Percentiles rank a stretch among this genome's conserved stretches.
Conservation (phyloP, 2,797 vertebrate genomes). For the Amblyopsis hoosieri region DNA sequence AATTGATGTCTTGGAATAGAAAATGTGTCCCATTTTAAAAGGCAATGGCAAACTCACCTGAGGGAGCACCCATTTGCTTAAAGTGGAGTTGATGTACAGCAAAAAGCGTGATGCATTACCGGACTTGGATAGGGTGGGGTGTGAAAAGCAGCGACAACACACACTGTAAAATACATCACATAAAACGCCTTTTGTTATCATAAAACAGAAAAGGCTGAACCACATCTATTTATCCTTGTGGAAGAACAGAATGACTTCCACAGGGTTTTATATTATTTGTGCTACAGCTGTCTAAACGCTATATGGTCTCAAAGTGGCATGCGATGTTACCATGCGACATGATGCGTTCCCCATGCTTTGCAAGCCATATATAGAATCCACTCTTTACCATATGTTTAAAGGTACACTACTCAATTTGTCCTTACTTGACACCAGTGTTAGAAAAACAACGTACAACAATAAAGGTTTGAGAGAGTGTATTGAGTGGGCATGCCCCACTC, state of each 20-base stretch:
- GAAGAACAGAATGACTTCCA: conserved; percentile 35
- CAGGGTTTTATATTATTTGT: conserved; percentile 16
- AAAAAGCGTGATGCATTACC: conserved; percentile 58
- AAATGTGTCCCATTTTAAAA: conserved; percentile 42
- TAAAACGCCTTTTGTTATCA: not conserved
- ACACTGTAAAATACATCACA: conserved; percentile 34
- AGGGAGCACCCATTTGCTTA: conserved; percentile 53
- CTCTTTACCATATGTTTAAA: not conserved
- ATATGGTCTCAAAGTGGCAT: conserved; percentile 28
- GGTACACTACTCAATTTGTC: not conserved
- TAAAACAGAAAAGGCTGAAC: conserved; percentile 26
- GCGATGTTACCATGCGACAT: conserved; percentile 25
- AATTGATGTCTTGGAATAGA: not conserved
- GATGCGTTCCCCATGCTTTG: conserved; percentile 39
- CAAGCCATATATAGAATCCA: conserved; percentile 6
- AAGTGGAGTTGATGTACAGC: conserved; percentile 44
- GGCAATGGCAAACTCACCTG: conserved; percentile 62
- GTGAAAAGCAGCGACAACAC: conserved; percentile 44
- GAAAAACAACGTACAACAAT: too few species aligned
- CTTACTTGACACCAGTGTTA: not conserved
- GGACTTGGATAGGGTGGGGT: conserved; percentile 53
- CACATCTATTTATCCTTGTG: conserved; percentile 25
- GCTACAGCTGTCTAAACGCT: conserved; percentile 29
- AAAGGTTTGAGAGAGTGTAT: too few species aligned
- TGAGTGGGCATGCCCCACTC: not conserved